phyloP scores from a whole-genome alignment of 2,113 vertebrate species.

The Notiomystis cincta region DNA sequence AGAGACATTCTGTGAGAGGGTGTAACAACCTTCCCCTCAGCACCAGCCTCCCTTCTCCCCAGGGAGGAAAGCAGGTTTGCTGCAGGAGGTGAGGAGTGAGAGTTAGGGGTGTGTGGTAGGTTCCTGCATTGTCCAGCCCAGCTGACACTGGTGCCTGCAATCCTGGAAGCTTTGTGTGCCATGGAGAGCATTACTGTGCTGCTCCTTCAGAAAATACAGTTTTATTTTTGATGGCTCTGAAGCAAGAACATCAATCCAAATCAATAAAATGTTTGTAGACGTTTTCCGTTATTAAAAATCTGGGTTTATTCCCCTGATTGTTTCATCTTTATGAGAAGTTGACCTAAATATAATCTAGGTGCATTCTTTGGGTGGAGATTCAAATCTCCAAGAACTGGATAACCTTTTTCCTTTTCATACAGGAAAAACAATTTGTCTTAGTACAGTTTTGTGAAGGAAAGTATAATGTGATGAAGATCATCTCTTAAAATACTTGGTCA shows the following conservation, averaged over 20 bases:
- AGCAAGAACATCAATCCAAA: background rate
- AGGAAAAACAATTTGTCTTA: background rate
- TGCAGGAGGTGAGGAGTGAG: background rate
- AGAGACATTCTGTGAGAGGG: background rate
- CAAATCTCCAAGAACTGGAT: background rate
- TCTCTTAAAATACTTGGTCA: background rate
- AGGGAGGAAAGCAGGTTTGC: background rate
- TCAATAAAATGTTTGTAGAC: background rate
- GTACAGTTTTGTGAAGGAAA: background rate
- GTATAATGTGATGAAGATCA: background rate
- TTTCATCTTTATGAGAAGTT: background rate
- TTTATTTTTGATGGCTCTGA: background rate
- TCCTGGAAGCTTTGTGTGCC: background rate
- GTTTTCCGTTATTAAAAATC: background rate
- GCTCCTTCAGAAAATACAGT: background rate
- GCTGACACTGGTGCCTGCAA: background rate
- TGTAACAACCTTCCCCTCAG: background rate
- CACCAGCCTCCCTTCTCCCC: background rate
- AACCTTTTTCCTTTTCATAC: background rate
- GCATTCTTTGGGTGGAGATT: background rate
- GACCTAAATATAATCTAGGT: background rate
- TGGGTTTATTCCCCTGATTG: background rate
- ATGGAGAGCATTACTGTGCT: background rate
- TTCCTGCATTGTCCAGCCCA: background rate
- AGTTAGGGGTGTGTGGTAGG: no score